Evolutionary conservation across 2,888 invertebrate species (phyloP).

Genomic region (Trichogramma dendrolimi): DNA sequence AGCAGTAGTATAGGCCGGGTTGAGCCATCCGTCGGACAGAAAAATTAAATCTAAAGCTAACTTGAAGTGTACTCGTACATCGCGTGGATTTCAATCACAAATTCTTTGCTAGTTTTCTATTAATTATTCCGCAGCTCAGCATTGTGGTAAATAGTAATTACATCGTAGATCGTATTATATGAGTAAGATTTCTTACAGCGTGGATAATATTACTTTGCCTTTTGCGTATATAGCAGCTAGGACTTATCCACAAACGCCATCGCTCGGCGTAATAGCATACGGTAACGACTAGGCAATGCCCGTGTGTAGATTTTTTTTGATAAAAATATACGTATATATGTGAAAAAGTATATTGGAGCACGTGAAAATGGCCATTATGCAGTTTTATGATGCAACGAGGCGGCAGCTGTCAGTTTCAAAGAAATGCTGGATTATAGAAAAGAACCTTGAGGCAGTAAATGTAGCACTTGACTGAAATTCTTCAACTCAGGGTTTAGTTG

Average conservation of each 20-base stretch:
- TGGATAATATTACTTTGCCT: constrained; percentile 22
- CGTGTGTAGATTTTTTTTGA: constrained; percentile 36
- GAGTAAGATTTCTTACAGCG: constrained; percentile 25
- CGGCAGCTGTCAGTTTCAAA: too few species aligned
- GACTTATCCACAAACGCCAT: constrained; percentile 27
- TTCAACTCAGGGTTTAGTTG: too few species aligned
- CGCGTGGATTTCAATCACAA: constrained; percentile 29
- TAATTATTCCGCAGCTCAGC: constrained; percentile 33
- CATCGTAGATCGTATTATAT: constrained; percentile 33
- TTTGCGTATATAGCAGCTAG: constrained; percentile 14
- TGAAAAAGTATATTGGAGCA: too few species aligned
- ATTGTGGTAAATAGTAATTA: constrained; percentile 32
- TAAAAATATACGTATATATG: constrained; percentile 23
- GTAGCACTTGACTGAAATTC: too few species aligned
- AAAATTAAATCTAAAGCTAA: too few species aligned
- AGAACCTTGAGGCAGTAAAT: too few species aligned
- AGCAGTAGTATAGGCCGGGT: too few species aligned
- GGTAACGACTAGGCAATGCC: constrained; percentile 25
- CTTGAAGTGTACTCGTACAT: constrained; percentile 11
- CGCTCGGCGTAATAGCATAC: constrained; percentile 25
- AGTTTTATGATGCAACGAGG: too few species aligned
- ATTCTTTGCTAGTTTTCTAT: constrained; percentile 36
- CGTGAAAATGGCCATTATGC: too few species aligned
- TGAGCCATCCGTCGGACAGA: too few species aligned
- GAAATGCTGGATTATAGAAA: too few species aligned